These are phyloP conservation scores for Galerucella calmariensis DNA, from an alignment of 2,888 invertebrate species.

Conservation along the genomic window DNA sequence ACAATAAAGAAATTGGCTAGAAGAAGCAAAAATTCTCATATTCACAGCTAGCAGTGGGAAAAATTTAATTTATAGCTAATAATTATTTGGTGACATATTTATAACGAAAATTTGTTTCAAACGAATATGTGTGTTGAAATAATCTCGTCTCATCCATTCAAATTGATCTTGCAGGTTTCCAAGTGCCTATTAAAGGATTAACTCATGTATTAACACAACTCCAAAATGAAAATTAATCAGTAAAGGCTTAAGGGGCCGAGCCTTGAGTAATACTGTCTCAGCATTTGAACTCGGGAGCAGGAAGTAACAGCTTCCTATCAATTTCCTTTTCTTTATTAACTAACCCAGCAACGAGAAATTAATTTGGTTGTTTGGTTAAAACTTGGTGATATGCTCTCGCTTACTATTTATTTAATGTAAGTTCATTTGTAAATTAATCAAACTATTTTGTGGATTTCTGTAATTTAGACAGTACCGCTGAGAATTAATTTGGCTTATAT, in stretches of 20 bases:
- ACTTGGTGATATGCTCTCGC: constrained; percentile 9
- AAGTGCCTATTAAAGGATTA: constrained; percentile 4
- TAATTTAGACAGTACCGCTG: background rate
- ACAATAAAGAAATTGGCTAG: too few relatives aligned
- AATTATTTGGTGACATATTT: too few relatives aligned
- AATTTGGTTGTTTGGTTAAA: constrained; percentile 25
- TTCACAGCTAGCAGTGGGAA: too few relatives aligned
- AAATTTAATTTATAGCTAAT: too few relatives aligned
- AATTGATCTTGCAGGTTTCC: background rate
- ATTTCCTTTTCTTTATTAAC: constrained; percentile 47
- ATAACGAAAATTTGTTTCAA: background rate
- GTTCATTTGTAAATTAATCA: background rate
- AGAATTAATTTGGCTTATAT: background rate
- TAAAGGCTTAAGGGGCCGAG: constrained; percentile 45
- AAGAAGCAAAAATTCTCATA: too few relatives aligned
- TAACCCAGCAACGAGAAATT: constrained; percentile 34
- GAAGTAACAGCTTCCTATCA: constrained; percentile 40
- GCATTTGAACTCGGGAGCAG: constrained; percentile 38
- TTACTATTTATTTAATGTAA: background rate
- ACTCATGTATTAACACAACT: constrained; percentile 7
- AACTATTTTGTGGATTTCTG: background rate
- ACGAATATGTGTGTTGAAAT: background rate
- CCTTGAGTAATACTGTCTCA: constrained; percentile 46
- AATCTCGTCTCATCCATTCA: background rate
- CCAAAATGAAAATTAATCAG: constrained; percentile 50